Percentiles rank a stretch among this genome's conserved stretches.
phyloP scores from a whole-genome alignment of 2,797 vertebrate genomes.

The Pteronotus mesoamericanus region DNA sequence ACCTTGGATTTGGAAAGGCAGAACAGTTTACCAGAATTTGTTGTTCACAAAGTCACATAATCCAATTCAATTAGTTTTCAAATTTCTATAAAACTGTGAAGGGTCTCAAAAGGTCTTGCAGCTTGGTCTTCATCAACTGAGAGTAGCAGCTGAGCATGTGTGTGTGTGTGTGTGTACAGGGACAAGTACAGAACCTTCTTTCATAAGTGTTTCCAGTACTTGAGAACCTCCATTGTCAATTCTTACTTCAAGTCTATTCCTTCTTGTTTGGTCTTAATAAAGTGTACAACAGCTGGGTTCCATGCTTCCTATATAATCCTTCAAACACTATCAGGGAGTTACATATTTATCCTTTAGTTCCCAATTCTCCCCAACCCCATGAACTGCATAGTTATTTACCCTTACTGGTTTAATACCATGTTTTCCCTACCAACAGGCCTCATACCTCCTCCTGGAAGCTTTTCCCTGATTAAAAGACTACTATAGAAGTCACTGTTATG shows the following conservation, averaged over 20 bases:
- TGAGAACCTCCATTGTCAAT: constrained; percentile 66
- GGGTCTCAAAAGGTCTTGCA: constrained; percentile 28
- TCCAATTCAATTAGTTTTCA: constrained; percentile 48
- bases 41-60: constrained; percentile 21
- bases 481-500: background rate
- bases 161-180: background rate
- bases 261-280: constrained; percentile 27
- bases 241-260: constrained; percentile 44
- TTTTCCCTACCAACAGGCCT: background rate
- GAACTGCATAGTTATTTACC: constrained; percentile 21
- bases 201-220: constrained; percentile 40
- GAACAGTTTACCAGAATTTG: constrained; percentile 43
- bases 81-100: constrained; percentile 47
- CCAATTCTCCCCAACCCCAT: background rate
- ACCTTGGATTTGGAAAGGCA: constrained; percentile 23
- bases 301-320: constrained; percentile 28
- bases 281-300: constrained; percentile 40
- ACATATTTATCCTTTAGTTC: background rate
- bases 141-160: constrained; percentile 15
- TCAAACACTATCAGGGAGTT: constrained; percentile 15
- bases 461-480: background rate
- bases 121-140: background rate
- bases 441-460: background rate
- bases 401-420: background rate
- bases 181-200: constrained; percentile 47